Conservation (phyloP, 2,113 vertebrate species). For the Pseudois nayaur region DNA sequence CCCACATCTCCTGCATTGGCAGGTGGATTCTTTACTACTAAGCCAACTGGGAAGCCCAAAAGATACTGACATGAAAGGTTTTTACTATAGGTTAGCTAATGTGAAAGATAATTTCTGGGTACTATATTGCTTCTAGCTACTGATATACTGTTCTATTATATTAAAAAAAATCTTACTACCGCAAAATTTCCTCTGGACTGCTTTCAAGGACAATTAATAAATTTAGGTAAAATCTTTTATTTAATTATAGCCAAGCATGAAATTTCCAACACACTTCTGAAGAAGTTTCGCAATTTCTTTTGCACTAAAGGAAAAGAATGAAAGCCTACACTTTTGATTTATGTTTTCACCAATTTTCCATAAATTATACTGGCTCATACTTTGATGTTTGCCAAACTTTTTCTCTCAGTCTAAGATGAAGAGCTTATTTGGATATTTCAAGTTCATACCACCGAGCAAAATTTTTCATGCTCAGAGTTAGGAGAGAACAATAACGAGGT, state of each 20-base stretch:
- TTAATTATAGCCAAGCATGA: not conserved
- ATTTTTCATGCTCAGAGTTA: constrained; percentile 30
- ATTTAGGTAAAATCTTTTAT: not conserved
- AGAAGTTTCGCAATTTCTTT: constrained; percentile 24
- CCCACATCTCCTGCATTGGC: not conserved
- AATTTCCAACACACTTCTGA: not conserved
- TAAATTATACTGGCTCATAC: constrained; percentile 24
- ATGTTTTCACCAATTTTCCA: not conserved
- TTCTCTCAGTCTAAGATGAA: constrained; percentile 23
- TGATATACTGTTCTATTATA: not conserved
- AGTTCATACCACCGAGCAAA: not conserved
- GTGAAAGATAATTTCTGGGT: not conserved
- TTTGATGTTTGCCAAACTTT: not conserved
- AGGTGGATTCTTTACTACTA: not conserved
- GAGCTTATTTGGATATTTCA: constrained; percentile 8
- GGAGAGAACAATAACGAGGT: constrained; percentile 20
- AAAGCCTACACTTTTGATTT: constrained; percentile 22
- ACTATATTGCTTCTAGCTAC: not conserved
- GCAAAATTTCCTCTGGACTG: not conserved
- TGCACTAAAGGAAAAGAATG: not conserved
- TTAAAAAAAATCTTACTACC: not conserved
- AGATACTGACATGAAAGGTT: not conserved
- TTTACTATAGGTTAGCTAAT: not conserved
- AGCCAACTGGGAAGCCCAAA: not conserved
- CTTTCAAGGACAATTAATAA: constrained; percentile 16